A percentile compares a stretch with the other conserved stretches of the same genome.
Conservation (phyloP, 2,888 invertebrate species). For the Lymantria monacha region DNA sequence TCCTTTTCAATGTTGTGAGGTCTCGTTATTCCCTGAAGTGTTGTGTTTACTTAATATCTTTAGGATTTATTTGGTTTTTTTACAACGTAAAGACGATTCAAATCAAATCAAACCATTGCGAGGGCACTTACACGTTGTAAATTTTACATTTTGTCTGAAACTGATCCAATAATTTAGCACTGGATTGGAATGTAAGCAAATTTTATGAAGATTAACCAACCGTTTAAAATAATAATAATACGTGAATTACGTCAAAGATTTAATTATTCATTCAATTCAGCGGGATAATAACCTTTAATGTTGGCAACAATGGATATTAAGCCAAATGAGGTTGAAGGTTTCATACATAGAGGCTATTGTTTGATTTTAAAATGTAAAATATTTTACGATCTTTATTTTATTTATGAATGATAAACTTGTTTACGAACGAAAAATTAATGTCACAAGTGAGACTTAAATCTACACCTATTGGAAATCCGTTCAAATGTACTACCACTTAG, state of each 20-base stretch:
- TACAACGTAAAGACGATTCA: not conserved
- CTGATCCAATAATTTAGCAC: too few relatives aligned
- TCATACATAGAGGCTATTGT: conserved; percentile 29
- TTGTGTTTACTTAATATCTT: not conserved
- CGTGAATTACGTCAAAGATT: conserved; percentile 25
- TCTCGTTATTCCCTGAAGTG: not conserved
- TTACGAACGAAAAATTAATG: too few relatives aligned
- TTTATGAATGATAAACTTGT: too few relatives aligned
- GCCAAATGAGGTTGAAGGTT: conserved; percentile 28
- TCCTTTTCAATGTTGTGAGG: not conserved
- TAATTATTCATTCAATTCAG: conserved; percentile 51
- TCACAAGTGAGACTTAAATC: too few relatives aligned
- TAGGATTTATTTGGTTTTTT: not conserved
- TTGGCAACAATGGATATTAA: conserved; percentile 39
- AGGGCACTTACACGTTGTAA: too few relatives aligned
- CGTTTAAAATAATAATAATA: too few relatives aligned
- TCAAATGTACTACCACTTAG: too few relatives aligned
- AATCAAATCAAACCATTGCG: too few relatives aligned
- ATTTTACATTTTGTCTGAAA: too few relatives aligned
- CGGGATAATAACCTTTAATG: conserved; percentile 45
- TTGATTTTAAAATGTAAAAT: conserved; percentile 8
- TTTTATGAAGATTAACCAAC: too few relatives aligned
- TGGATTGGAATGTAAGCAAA: too few relatives aligned
- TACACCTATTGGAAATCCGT: too few relatives aligned
- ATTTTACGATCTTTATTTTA: not conserved